These are phyloP conservation scores for Parauchenoglanis punctatus DNA, from an alignment of 2,797 vertebrate species.

Conservation along the genomic window DNA sequence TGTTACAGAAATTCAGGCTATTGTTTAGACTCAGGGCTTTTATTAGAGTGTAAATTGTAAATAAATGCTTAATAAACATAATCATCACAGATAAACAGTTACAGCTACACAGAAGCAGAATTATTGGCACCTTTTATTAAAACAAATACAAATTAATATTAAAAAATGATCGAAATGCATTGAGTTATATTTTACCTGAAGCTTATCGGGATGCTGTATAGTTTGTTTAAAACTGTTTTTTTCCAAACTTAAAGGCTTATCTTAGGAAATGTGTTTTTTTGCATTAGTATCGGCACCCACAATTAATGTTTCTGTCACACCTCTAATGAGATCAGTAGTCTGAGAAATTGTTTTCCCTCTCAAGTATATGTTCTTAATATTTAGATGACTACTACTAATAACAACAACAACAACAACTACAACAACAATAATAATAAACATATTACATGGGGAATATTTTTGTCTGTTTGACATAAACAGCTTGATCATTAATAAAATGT, in stretches of 20 bases:
- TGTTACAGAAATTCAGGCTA: neutral
- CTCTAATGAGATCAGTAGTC: too few species aligned
- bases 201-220: neutral
- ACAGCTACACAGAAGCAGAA: neutral
- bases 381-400: too few species aligned
- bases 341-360: neutral
- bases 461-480: neutral
- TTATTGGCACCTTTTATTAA: neutral
- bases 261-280: neutral
- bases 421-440: neutral
- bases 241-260: neutral
- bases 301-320: neutral
- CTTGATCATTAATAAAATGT: neutral
- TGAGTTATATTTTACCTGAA: neutral
- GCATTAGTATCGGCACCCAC: neutral
- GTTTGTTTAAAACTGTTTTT: neutral
- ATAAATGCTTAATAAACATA: neutral
- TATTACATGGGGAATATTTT: neutral
- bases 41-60: neutral
- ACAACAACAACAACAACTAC: neutral
- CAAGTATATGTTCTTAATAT: neutral
- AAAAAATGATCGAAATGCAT: neutral
- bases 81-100: neutral
- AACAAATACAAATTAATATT: neutral
- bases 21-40: slow-evolving; percentile 7